phyloP scores from a whole-genome alignment of 2,797 vertebrate species.

The Aphelocoma californica region DNA sequence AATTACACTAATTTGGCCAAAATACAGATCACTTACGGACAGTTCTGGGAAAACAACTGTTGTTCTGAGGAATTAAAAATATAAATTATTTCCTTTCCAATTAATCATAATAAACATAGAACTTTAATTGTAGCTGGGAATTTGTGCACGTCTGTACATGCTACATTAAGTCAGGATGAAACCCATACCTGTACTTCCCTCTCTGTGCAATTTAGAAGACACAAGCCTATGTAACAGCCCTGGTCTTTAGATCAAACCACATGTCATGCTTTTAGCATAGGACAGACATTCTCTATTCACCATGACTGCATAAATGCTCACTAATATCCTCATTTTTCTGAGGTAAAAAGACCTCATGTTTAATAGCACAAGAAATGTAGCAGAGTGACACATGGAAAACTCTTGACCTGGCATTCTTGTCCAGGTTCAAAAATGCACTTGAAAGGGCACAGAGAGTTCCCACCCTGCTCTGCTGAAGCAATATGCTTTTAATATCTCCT shows the following conservation, averaged over 20 bases:
- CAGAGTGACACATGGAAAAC: neutral
- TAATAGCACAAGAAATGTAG: neutral
- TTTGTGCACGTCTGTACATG: neutral
- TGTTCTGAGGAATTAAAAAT: neutral
- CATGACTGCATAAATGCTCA: neutral
- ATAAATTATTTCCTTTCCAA: neutral
- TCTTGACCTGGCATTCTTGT: neutral
- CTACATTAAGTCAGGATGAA: neutral
- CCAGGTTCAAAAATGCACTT: neutral
- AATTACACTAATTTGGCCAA: neutral
- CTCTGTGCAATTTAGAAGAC: neutral
- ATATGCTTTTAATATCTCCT: neutral
- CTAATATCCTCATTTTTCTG: neutral
- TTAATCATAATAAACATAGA: neutral
- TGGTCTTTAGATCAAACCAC: neutral
- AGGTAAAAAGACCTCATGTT: neutral
- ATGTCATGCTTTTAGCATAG: neutral
- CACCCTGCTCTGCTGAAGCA: neutral
- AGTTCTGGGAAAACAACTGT: neutral
- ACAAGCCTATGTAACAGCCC: neutral
- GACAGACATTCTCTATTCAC: neutral
- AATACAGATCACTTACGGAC: neutral
- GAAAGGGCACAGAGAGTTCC: neutral
- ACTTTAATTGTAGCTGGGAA: neutral
- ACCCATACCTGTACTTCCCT: neutral